Percentiles rank a stretch among this genome's conserved stretches.
Evolutionary conservation across 1,140 invertebrate genomes (phyloP).

Genomic region (Contarinia nasturtii): DNA sequence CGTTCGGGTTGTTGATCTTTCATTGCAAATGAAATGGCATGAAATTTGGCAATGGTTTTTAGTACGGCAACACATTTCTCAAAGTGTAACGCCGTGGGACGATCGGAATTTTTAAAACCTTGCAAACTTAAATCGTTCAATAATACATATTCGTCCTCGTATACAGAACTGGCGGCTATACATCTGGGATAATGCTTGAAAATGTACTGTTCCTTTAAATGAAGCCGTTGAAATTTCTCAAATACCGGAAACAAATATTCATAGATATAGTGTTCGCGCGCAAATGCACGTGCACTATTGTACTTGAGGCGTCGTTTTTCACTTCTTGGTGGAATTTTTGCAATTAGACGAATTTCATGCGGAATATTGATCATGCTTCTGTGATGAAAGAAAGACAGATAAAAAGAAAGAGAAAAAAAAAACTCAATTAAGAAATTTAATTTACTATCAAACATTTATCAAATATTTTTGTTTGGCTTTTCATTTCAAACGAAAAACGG

Average conservation of each 20-base stretch:
- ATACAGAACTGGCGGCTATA: background rate
- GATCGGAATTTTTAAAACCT: background rate
- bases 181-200: background rate
- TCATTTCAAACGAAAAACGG: too few relatives aligned
- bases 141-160: background rate
- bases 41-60: background rate
- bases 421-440: too few relatives aligned
- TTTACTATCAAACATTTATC: too few relatives aligned
- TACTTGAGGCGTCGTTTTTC: background rate
- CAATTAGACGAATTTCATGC: background rate
- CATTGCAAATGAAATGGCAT: slow-evolving; percentile 2
- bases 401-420: background rate
- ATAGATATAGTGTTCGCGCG: slow-evolving; percentile 1
- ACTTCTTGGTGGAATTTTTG: background rate
- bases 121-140: background rate
- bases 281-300: background rate
- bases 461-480: too few relatives aligned
- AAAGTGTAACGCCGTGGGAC: background rate
- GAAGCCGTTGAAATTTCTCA: background rate
- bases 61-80: background rate
- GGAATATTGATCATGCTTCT: background rate
- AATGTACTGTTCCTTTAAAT: background rate
- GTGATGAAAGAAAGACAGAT: background rate
- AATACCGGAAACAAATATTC: background rate
- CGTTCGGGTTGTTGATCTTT: slow-evolving; percentile 1